phyloP scores from a whole-genome alignment of 2,113 vertebrate genomes.

The Terrapene triunguis region DNA sequence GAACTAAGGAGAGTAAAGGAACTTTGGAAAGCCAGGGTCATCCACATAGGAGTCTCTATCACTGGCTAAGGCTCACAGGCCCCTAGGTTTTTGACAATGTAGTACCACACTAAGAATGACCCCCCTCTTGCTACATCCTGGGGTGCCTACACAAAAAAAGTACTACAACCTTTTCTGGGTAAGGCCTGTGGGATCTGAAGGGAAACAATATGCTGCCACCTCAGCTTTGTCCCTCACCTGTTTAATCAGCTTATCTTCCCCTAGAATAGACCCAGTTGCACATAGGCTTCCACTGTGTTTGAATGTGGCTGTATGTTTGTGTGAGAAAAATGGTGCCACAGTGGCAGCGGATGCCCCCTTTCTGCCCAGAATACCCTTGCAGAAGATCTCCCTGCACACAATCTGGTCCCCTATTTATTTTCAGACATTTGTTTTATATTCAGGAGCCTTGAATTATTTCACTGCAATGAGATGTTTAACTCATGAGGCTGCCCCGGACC shows the following conservation, averaged over 20 bases:
- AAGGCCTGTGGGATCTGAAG: background rate
- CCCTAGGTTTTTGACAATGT: background rate
- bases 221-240: background rate
- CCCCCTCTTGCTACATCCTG: background rate
- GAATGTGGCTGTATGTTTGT: background rate
- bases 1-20: background rate
- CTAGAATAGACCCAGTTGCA: background rate
- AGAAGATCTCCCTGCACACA: background rate
- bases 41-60: background rate
- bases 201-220: background rate
- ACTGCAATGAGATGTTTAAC: background rate
- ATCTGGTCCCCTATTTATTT: fast-evolving
- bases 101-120: background rate
- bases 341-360: too few species aligned
- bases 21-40: background rate
- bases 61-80: background rate
- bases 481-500: background rate
- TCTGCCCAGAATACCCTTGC: background rate
- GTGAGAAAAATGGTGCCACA: background rate
- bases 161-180: background rate
- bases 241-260: background rate
- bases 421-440: background rate
- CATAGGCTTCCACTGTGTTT: fast-evolving
- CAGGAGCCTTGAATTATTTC: background rate
- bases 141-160: background rate